Base-by-base conservation (phyloP, 2,888 invertebrate genomes). In the Ligdia adustata region DNA sequence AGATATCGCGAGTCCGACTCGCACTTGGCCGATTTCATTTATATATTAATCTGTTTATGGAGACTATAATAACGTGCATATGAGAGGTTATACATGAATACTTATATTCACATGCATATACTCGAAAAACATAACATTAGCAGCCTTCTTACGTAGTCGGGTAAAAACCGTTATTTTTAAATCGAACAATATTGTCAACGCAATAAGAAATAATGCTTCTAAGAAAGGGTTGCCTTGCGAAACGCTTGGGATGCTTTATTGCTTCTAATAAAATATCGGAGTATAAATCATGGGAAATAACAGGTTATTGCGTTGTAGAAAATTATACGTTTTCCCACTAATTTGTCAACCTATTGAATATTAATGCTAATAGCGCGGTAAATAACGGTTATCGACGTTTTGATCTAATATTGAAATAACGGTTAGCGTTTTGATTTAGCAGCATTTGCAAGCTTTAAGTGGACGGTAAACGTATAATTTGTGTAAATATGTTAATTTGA, bases 251-350 rank as follows among this genome's bases (percentile, higher is more conserved):
- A 75, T 82, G 71, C 73, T 85, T 85, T 82, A 86, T 81, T 62
- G 69, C 67, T 58, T n/a, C 64, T 79, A 74, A 81, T 83, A 85
- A 84, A 82, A 83, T 77, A 80, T 75, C 68, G 71, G 61, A 57
- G 51, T 66, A 83, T 86, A 84, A 84, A 85, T 86, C 80, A 82
- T 57, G 54, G 46, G 55, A 72, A 71, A 72, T 76, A 77, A 72
- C 61, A 58, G 67, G 64, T 69, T 69, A 72, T 67, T 47, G 32
- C 66, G 61, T 62, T 60, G 65, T 69, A 53, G 66, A 61, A 76
- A 80, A 79, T 78, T 77, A 69, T 58, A 52, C 53, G 60, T 57
- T 66, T n/a, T 59, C 64, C 59, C 52, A 66, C 64, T 77, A 72
- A 77, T 77, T 79, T 73, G 54, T 60, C 60, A 58, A 64, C 65